Percentiles rank a stretch among this genome's conserved stretches.
These are phyloP conservation scores for Pogona vitticeps DNA, from an alignment of 2,113 vertebrate genomes.

Conservation along the genomic window DNA sequence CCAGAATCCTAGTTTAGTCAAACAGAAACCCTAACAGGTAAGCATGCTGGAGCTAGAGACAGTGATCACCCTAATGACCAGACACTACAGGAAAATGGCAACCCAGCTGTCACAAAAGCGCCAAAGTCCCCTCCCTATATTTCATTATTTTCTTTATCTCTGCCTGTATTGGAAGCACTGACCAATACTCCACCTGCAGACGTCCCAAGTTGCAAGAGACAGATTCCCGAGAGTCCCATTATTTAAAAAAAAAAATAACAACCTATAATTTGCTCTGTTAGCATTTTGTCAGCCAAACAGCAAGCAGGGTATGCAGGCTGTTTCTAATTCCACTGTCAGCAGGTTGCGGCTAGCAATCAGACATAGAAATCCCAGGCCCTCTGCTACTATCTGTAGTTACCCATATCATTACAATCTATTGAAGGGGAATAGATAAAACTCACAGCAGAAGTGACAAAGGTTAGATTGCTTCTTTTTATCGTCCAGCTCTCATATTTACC, in stretches of 20 bases:
- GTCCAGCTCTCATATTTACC: not conserved
- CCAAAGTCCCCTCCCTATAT: constrained; percentile 37
- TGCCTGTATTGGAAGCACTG: constrained; percentile 33
- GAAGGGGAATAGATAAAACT: constrained; percentile 8
- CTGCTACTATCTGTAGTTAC: constrained; percentile 32
- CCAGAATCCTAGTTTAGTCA: constrained; percentile 25
- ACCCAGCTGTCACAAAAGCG: constrained; percentile 35
- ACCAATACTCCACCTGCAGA: constrained; percentile 17
- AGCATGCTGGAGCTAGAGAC: constrained; percentile 42
- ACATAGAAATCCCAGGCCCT: constrained; percentile 19
- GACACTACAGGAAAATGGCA: constrained; percentile 44
- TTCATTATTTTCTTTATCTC: constrained; percentile 48
- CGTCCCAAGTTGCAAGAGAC: constrained; percentile 33
- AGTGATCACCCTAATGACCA: constrained; percentile 55
- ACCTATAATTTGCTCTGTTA: constrained; percentile 65
- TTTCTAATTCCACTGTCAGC: constrained; percentile 68
- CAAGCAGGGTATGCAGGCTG: constrained; percentile 42
- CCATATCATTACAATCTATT: not conserved
- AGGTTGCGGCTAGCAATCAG: constrained; percentile 57
- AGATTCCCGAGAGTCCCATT: constrained; percentile 27
- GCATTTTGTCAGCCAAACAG: constrained; percentile 59
- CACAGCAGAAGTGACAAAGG: constrained; percentile 23
- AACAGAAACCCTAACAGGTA: constrained; percentile 48
- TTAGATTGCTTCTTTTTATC: not conserved
- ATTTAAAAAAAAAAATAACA: constrained; percentile 52